Base-by-base conservation (phyloP, 2,797 vertebrate genomes). In the Spinibarbus caldwelli region DNA sequence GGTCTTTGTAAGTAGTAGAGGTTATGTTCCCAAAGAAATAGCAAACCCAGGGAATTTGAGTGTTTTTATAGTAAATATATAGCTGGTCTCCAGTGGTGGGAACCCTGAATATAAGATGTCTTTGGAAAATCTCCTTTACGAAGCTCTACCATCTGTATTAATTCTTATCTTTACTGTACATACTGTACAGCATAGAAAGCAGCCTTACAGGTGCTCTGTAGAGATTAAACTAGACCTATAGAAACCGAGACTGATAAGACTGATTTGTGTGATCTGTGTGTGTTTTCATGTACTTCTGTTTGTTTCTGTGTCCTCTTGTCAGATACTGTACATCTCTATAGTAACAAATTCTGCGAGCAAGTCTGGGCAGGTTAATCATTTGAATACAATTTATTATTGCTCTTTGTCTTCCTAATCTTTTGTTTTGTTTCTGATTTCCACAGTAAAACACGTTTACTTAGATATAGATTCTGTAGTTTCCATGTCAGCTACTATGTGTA, bases 311-410 rank as follows among this genome's bases (percentile, higher is more conserved):
- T 19, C 31, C 19, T 29, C 7, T n/a, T 31, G 15, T 70, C 52
- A 72, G 49, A 80, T 2, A 38, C 36, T 38, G 36, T 38, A 62
- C 43, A 34, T 70, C 21, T 26, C 3, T 45, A 34, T 34, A 47
- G 23, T 23, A 70, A 80, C 78, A 49, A 80, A 80, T 23, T 66
- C 23, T 21, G 29, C 2, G 0, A 79, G 34, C 72, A 78, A 71
- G 78, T 87, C 49, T 31, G n/a, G 38, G 31, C 86, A 85, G 34
- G 71, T 52, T 76, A 36, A 49, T 14, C 9, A 38, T 62, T 62
- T 57, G 14, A 45, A 47, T 36, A 14, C 11, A 38, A 82, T 31
- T 4, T 26, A 38, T n/a, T 31, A 9, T 9, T n/a, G 19, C 19
- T 14, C 12, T 71, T n/a, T 34, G 67, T 83, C 21, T 4, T 34